Evolutionary conservation across 1,140 invertebrate genomes (phyloP), one percentile per base, ranked within the genome.

Genomic region (Tetraneura akinire): DNA sequence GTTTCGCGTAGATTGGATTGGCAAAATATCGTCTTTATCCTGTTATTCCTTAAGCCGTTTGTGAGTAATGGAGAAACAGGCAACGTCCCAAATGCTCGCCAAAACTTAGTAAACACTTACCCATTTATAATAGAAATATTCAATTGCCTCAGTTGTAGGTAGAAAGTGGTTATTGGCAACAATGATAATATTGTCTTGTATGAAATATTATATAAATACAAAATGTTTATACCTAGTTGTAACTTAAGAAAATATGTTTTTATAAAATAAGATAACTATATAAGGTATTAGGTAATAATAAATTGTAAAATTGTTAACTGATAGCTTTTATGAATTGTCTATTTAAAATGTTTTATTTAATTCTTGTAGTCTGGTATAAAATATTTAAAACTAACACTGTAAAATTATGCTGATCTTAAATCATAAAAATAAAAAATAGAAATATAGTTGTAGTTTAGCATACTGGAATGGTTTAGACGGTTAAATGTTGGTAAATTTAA

Each of bases 1-100:
- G 71, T 76, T 76, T 57, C n/a, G n/a, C 32, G 32, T 57, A 76
- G 71, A 76, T 76, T 76, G 51, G 53, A 76, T 76, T 76, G 71
- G 71, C 51, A 76, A 76, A 57, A 76, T 57, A 76, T 76, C n/a
- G 71, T 37, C 51, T 57, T 57, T 53, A 76, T 76, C 32, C n/a
- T 11, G 51, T 42, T 29, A 4, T 37, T 76, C 71, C 53, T 42
- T 76, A 57, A 57, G 71, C 71, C n/a, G 32, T 76, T 76, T 42
- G 29, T 76, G 71, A 76, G 71, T 76, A 76, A 76, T 76, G 68
- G 23, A 18, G 71, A 53, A 57, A 57, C 49, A 21, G 51, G 71
- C 23, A 47, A 55, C 51, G 47, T 55, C n/a, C 71, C n/a, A 21
- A 76, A 76, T 37, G 13, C n/a, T 55, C 29, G n/a, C 71, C 51